phyloP scores from a whole-genome alignment of 2,888 invertebrate species.

The Syritta pipiens region DNA sequence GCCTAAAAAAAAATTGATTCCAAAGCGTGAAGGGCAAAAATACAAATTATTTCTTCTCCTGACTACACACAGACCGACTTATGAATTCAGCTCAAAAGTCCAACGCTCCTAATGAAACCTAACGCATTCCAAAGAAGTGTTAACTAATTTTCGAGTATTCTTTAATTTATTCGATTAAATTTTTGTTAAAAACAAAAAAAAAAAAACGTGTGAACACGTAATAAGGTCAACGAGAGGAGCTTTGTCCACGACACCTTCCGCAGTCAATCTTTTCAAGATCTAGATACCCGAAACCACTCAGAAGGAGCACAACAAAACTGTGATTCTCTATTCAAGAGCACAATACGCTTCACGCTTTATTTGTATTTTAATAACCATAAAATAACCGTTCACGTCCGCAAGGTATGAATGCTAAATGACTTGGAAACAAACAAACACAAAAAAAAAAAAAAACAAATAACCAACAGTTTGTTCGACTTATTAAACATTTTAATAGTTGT shows the following conservation, averaged over 20 bases:
- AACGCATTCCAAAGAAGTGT: slow-evolving; percentile 1
- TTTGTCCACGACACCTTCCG: neutral
- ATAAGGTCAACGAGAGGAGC: neutral
- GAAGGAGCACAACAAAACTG: too few relatives aligned
- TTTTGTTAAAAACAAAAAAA: too few relatives aligned
- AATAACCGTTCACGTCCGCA: slow-evolving; percentile 26
- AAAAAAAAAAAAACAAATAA: neutral
- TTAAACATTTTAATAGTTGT: slow-evolving; percentile 45
- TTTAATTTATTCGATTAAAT: slow-evolving; percentile 4
- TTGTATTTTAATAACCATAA: slow-evolving; percentile 29
- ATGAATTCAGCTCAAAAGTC: too few relatives aligned
- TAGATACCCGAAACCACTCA: neutral
- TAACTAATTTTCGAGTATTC: slow-evolving; percentile 2
- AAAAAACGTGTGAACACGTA: neutral
- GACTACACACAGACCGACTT: too few relatives aligned
- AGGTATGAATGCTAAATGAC: slow-evolving; percentile 41
- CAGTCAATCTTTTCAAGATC: neutral
- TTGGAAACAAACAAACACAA: slow-evolving; percentile 5
- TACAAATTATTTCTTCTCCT: too few relatives aligned
- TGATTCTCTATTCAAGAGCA: too few relatives aligned
- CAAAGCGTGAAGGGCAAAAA: too few relatives aligned
- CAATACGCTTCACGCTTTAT: too few relatives aligned
- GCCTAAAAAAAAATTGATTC: too few relatives aligned
- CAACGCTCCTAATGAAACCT: neutral
- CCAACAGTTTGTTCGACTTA: slow-evolving; percentile 19